Conservation (phyloP, 2,888 invertebrate genomes). For the Atrina japonica region DNA sequence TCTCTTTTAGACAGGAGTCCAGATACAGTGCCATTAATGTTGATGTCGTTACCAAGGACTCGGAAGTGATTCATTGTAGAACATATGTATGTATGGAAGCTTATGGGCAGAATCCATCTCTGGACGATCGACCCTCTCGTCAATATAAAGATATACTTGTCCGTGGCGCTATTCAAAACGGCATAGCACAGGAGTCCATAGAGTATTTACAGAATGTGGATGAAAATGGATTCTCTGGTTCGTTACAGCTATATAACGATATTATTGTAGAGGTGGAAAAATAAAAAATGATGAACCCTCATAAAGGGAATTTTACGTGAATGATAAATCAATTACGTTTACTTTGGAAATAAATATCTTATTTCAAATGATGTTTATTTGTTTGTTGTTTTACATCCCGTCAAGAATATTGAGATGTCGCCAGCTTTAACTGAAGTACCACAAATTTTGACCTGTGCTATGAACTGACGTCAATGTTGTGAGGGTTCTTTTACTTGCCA, state of each 20-base stretch:
- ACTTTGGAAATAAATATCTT: too few species aligned
- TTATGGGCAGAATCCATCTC: constrained; percentile 1
- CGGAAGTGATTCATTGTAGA: constrained; percentile 84
- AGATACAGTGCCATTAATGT: constrained; percentile 87
- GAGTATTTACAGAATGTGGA: constrained; percentile 85
- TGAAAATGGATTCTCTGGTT: constrained; percentile 87
- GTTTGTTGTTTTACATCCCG: too few species aligned
- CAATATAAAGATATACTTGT: constrained; percentile 88
- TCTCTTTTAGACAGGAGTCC: constrained; percentile 85
- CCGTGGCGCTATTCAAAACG: constrained; percentile 88
- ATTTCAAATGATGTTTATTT: too few species aligned
- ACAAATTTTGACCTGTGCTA: too few species aligned
- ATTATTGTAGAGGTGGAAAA: constrained; percentile 23
- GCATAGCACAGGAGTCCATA: constrained; percentile 88
- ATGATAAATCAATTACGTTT: too few species aligned
- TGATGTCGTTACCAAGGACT: constrained; percentile 83
- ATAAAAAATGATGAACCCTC: background rate
- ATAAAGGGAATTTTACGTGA: too few species aligned
- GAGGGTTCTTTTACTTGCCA: too few species aligned
- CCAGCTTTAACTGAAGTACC: too few species aligned
- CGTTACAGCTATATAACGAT: constrained; percentile 52
- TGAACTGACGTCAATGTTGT: too few species aligned
- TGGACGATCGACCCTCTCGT: constrained; percentile 85
- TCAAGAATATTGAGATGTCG: too few species aligned
- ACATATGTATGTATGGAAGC: constrained; percentile 87